phyloP scores from a whole-genome alignment of 2,888 invertebrate species.

The Drosophila melanocephala region DNA sequence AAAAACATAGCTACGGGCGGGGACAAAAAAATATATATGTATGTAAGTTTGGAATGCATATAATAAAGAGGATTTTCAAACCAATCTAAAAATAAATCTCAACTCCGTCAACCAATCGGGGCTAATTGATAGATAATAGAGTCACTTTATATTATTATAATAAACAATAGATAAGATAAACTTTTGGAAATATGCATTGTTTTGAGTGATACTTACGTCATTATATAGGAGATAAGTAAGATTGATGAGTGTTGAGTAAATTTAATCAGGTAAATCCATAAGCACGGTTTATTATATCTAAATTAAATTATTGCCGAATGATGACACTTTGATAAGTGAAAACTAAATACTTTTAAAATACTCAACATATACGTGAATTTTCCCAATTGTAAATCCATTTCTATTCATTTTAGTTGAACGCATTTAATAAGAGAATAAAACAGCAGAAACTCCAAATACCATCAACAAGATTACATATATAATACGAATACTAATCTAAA shows the following conservation, averaged over 20 bases:
- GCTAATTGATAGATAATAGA: slow-evolving; percentile 21
- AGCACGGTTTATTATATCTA: slow-evolving; percentile 28
- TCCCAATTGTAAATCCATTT: neutral
- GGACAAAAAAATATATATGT: neutral
- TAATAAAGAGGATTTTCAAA: neutral
- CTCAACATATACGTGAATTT: neutral
- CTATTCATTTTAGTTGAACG: neutral
- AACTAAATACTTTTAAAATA: neutral
- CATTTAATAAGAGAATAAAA: neutral
- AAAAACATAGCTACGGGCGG: neutral
- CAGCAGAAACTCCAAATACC: neutral
- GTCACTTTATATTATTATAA: slow-evolving; percentile 6
- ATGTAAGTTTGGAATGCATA: neutral
- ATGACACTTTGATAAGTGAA: slow-evolving; percentile 20
- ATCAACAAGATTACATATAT: neutral
- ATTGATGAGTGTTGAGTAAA: slow-evolving; percentile 30
- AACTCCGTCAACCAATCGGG: neutral
- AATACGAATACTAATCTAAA: neutral
- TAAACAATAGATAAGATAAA: slow-evolving; percentile 36
- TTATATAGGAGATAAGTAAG: slow-evolving; percentile 34
- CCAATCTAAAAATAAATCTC: neutral
- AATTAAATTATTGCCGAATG: slow-evolving; percentile 30
- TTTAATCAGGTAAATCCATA: slow-evolving; percentile 27
- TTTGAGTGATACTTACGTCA: slow-evolving; percentile 16
- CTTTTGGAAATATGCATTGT: neutral